Base-by-base conservation (phyloP, 2,888 invertebrate species). In the Netelia virgata region DNA sequence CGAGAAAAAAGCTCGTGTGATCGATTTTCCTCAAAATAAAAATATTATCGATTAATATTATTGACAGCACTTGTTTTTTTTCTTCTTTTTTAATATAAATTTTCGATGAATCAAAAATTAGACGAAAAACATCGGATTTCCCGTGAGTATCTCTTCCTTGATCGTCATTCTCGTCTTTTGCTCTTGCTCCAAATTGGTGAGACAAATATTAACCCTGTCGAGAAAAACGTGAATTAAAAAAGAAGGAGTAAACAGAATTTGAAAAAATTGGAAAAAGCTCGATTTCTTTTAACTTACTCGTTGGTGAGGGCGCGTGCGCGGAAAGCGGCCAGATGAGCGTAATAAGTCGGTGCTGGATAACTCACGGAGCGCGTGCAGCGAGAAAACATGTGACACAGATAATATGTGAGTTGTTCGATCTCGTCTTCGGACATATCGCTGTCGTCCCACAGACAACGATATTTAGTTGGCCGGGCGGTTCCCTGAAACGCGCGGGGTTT, bases 271-370 rank as follows among this genome's bases (percentile, higher is more conserved):
- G 23, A 36, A 6, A 36, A 5, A 6, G 6, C 36, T 36, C 8
- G 53, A 11, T 53, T 14, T 50, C 43, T 43, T 10, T 76, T n/a
- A 88, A 94, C 95, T 92, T 91, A 94, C 95, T 91, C 89, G 0
- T 91, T 88, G 14, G 94, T 95, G 18, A 95, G 94, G 20, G 95
- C 94, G 64, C 95, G 92, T 1, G 95, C 97, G 16, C 98, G 95
- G 73, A 96, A 96, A 11, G 97, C 97, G n/a, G 97, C 97, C 72
- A 97, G 95, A 94, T 98, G 97, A 14, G 97, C 97, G 93, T 98
- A 97, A 94, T 98, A 98, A 0, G 97, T 97, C 0, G 98, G 97
- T 1, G 97, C 97, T 5, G 97, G 97, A 94, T 97, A 97, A 14
- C 97, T 97, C 0, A 98, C 97, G 55, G 97, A 94, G 89, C 98